A percentile compares a stretch with the other conserved stretches of the same genome.
Evolutionary conservation across 2,797 vertebrate species (phyloP).

Genomic region (Staurois parvus): DNA sequence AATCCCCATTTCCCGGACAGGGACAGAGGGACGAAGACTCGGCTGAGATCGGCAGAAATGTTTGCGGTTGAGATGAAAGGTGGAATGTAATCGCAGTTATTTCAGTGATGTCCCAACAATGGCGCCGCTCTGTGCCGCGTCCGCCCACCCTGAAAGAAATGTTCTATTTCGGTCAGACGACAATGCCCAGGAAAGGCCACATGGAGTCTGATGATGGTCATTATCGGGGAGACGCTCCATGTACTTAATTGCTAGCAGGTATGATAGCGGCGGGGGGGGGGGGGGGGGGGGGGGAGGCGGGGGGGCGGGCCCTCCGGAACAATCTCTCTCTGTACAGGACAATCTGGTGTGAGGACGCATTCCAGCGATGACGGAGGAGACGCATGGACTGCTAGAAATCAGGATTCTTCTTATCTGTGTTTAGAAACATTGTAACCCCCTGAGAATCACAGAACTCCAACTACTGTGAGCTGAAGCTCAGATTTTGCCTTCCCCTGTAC

Average conservation of each 20-base stretch:
- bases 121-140: not conserved
- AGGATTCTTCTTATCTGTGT: not conserved
- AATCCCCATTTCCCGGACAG: no score
- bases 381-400: not conserved
- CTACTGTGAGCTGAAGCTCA: no score
- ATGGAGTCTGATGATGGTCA: slow-evolving; percentile 7
- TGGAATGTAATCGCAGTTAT: not conserved
- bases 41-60: no score
- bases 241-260: not conserved
- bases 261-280: not conserved
- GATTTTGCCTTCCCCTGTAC: no score
- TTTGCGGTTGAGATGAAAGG: slow-evolving; percentile 8
- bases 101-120: not conserved
- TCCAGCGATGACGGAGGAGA: not conserved
- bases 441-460: no score
- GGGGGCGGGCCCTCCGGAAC: not conserved
- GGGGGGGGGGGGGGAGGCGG: no score
- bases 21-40: no score
- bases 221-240: not conserved
- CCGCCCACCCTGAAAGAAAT: not conserved
- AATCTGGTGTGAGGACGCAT: not conserved
- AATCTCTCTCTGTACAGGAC: not conserved
- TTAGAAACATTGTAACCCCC: not conserved
- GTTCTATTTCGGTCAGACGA: not conserved
- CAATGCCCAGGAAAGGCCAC: not conserved